Evolutionary conservation across 2,113 vertebrate species (phyloP).

Genomic region (Mormyrus iriodes): DNA sequence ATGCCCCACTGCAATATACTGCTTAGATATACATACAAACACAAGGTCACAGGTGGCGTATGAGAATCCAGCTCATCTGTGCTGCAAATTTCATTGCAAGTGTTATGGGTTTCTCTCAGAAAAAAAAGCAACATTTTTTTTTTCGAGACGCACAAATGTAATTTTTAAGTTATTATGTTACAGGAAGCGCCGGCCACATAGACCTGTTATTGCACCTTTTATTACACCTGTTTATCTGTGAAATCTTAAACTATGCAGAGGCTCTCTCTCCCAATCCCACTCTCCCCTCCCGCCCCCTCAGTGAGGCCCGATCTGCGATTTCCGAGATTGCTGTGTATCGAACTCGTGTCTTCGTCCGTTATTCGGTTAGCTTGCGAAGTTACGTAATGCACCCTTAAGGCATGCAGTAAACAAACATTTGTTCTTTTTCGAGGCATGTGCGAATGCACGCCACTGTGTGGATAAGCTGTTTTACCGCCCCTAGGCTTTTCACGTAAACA

Average conservation of each 20-base stretch:
- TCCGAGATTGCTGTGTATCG: background rate
- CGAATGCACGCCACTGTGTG: background rate
- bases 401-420: background rate
- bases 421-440: background rate
- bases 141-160: background rate
- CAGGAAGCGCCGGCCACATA: background rate
- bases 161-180: background rate
- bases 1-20: slow-evolving; percentile 1
- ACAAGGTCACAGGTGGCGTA: background rate
- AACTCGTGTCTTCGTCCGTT: background rate
- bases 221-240: background rate
- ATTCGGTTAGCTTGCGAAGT: background rate
- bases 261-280: background rate
- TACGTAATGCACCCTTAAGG: background rate
- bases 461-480: background rate
- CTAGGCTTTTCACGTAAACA: background rate
- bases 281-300: background rate
- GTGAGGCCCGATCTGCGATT: background rate
- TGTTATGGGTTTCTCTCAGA: background rate
- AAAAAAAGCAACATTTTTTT: background rate
- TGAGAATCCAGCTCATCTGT: background rate
- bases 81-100: background rate
- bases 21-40: background rate
- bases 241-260: background rate
- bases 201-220: background rate